These are phyloP conservation scores for Lagopus leucura DNA, from an alignment of 2,113 vertebrate genomes.

Conservation along the genomic window DNA sequence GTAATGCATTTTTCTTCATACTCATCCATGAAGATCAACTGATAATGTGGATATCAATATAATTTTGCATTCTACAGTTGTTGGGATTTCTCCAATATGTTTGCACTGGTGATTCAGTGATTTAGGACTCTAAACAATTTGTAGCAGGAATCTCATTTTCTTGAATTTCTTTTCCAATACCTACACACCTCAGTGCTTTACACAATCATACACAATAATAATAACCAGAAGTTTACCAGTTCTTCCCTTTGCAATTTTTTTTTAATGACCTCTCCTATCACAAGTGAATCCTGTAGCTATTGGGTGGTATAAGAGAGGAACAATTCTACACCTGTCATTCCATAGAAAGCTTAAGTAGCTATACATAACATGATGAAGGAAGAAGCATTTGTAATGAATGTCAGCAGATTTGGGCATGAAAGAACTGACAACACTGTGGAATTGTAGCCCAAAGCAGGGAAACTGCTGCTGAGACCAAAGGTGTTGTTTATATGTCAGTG, in stretches of 20 bases:
- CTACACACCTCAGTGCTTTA: background rate
- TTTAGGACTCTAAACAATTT: background rate
- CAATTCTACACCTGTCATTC: background rate
- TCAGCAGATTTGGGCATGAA: background rate
- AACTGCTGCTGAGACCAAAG: background rate
- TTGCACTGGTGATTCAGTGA: background rate
- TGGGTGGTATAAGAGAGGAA: background rate
- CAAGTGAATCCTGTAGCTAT: background rate
- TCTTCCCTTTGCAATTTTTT: background rate
- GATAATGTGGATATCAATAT: background rate
- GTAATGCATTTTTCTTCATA: background rate
- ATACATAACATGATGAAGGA: background rate
- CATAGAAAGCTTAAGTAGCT: background rate
- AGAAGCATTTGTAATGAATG: background rate
- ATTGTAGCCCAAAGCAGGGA: background rate
- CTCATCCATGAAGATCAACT: background rate
- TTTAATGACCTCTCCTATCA: background rate
- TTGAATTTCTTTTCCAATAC: background rate
- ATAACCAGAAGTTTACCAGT: background rate
- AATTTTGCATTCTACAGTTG: background rate
- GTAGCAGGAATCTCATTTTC: background rate
- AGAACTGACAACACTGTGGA: background rate
- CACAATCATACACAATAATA: background rate
- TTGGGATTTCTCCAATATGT: background rate
- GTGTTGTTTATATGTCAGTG: background rate